A percentile compares a stretch with the other conserved stretches of the same genome.
phyloP scores from a whole-genome alignment of 2,888 invertebrate genomes.

The Lasioglossum morio region DNA sequence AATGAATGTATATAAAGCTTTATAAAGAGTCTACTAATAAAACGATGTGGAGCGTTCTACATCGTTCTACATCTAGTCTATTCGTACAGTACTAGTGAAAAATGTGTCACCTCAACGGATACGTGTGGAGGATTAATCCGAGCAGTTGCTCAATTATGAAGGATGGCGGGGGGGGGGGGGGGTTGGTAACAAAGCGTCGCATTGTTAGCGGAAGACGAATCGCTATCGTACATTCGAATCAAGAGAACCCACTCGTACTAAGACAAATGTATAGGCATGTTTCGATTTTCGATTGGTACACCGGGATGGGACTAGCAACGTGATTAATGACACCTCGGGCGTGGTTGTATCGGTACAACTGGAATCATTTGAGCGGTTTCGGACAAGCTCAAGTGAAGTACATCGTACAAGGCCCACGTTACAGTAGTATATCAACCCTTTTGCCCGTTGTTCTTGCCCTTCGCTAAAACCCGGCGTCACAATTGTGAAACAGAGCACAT shows the following conservation, averaged over 20 bases:
- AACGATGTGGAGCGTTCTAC: neutral
- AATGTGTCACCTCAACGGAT: neutral
- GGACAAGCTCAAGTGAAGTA: conserved; percentile 10
- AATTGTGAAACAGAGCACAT: neutral
- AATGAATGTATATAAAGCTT: too few species aligned
- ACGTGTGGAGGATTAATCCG: neutral
- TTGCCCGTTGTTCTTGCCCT: conserved; percentile 3
- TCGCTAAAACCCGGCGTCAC: neutral
- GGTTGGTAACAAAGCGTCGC: neutral
- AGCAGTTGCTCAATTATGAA: conserved; percentile 5
- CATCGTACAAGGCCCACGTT: neutral
- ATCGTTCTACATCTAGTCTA: too few species aligned
- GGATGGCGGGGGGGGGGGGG: neutral
- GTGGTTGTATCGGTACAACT: neutral
- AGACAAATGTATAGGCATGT: conserved; percentile 14
- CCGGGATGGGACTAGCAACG: neutral
- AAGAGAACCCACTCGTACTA: conserved; percentile 8
- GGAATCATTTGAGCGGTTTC: conserved; percentile 7
- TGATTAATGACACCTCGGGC: conserved; percentile 3
- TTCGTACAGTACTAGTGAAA: neutral
- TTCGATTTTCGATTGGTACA: conserved; percentile 8
- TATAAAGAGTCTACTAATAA: neutral
- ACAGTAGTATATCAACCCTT: neutral
- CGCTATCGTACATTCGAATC: conserved; percentile 3
- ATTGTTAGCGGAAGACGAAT: conserved; percentile 9